phyloP scores from a whole-genome alignment of 2,113 vertebrate genomes.

The Smithornis capensis region DNA sequence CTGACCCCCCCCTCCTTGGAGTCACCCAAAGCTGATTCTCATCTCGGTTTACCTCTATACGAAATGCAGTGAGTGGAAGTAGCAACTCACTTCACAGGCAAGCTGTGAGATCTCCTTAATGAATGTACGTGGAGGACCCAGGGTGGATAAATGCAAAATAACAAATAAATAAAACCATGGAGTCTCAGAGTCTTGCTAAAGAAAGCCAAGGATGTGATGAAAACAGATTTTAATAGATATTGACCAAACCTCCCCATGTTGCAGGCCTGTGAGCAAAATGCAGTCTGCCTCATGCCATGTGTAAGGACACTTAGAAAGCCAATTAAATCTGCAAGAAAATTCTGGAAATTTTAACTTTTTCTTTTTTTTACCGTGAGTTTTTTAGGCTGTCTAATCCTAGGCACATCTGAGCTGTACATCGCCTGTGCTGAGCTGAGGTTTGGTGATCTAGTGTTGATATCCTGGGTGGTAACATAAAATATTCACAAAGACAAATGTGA shows the following conservation, averaged over 20 bases:
- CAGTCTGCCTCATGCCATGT: background rate
- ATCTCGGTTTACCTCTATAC: background rate
- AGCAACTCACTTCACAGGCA: background rate
- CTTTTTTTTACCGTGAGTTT: background rate
- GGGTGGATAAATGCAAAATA: background rate
- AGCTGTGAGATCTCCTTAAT: background rate
- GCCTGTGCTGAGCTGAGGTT: background rate
- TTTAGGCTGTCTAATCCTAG: background rate
- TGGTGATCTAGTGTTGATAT: background rate
- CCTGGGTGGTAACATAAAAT: constrained; percentile 23
- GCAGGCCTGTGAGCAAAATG: background rate
- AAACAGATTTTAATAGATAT: constrained; percentile 32
- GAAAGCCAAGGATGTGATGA: background rate
- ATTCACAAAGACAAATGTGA: constrained; percentile 51
- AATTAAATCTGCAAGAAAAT: constrained; percentile 3
- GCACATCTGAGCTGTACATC: background rate
- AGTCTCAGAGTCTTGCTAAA: background rate
- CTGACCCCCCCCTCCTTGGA: background rate
- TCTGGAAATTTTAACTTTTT: background rate
- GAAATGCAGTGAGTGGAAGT: background rate
- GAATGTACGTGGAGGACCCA: background rate
- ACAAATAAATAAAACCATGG: background rate
- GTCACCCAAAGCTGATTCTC: background rate
- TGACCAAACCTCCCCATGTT: background rate
- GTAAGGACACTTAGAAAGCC: background rate